phyloP scores from a whole-genome alignment of 2,888 invertebrate genomes.

The Dryocosmus kuriphilus region DNA sequence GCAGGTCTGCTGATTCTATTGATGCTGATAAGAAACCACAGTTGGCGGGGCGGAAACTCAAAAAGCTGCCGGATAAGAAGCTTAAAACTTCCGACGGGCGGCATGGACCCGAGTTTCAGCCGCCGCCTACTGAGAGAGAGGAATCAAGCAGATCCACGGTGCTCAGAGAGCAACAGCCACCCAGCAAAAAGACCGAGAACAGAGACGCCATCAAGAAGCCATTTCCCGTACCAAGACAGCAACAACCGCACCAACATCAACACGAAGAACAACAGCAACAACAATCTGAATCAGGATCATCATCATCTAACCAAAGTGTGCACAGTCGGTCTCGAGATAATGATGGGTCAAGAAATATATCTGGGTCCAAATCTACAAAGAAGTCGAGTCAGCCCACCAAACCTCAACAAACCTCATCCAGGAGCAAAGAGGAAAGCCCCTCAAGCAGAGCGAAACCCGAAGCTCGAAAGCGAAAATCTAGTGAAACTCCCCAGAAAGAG shows the following conservation, averaged over 20 bases:
- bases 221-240: constrained; percentile 56
- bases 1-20: constrained; percentile 41
- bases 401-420: constrained; percentile 68
- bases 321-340: constrained; percentile 76
- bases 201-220: constrained; percentile 52
- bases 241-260: constrained; percentile 69
- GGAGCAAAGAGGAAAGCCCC: constrained; percentile 73
- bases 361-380: constrained; percentile 74
- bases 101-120: constrained; percentile 85
- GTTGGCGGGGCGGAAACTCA: constrained; percentile 78
- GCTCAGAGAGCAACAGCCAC: constrained; percentile 69
- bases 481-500: constrained; percentile 69
- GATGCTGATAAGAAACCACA: constrained; percentile 52
- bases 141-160: constrained; percentile 80
- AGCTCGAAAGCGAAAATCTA: constrained; percentile 75
- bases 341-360: constrained; percentile 76
- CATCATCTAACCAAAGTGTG: constrained; percentile 71
- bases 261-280: constrained; percentile 74
- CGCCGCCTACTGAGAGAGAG: constrained; percentile 88
- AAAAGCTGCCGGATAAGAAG: constrained; percentile 88
- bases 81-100: constrained; percentile 91
- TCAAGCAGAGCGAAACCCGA: constrained; percentile 68
- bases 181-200: constrained; percentile 79
- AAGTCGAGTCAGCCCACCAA: constrained; percentile 67
- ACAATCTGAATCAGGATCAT: constrained; percentile 57